A percentile compares a stretch with the other conserved stretches of the same genome.
Conservation (phyloP, 2,888 invertebrate species). For the Chaetogeoica ovagalla region DNA sequence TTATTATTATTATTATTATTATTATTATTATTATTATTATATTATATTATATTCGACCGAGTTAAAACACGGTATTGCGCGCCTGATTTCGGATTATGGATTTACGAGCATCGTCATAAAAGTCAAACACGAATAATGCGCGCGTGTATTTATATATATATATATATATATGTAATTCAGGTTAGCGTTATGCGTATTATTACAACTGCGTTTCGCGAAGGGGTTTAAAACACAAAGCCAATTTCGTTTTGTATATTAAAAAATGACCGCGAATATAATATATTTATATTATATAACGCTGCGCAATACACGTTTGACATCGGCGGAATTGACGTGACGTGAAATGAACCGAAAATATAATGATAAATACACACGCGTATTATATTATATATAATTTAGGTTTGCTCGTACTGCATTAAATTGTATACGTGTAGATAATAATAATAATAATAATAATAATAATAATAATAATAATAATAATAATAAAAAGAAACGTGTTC, state of each 20-base stretch:
- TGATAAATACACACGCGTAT: not conserved
- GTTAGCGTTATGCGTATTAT: conserved; percentile 3
- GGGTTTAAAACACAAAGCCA: conserved; percentile 47
- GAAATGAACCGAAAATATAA: conserved; percentile 7
- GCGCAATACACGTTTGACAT: conserved; percentile 43
- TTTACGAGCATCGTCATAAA: conserved; percentile 46
- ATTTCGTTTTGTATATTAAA: conserved; percentile 43
- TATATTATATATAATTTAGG: no score
- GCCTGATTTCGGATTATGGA: conserved; percentile 40
- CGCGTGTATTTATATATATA: no score
- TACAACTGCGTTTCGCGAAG: conserved; percentile 26
- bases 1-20: no score
- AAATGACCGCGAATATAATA: conserved; percentile 41
- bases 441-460: no score
- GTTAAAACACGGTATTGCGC: conserved; percentile 4
- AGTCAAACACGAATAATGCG: conserved; percentile 21
- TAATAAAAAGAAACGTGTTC: not conserved
- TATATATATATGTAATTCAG: not conserved
- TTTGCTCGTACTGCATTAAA: not conserved
- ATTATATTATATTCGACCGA: conserved; percentile 3
- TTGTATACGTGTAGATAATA: not conserved
- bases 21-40: no score
- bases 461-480: no score
- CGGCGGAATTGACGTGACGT: conserved; percentile 36
- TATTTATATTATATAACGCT: no score